Evolutionary conservation across 2,797 vertebrate genomes (phyloP), one percentile per base, ranked within the genome.

Genomic region (Silurus aristotelis): DNA sequence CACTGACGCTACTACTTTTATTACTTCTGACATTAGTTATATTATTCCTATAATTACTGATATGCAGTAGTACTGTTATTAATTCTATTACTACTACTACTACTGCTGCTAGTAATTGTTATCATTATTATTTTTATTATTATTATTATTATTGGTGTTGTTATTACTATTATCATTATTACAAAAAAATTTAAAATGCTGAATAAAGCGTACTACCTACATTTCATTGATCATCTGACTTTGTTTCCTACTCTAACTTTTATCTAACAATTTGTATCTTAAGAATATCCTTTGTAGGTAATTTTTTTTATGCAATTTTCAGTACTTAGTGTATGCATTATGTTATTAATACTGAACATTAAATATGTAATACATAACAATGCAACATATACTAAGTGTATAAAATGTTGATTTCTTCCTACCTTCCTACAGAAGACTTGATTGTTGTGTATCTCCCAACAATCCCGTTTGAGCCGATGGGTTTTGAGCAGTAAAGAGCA

Each of bases 341-440:
- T 66, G 12, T 66, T 1, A 25, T 66, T 5, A 38, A 38, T 38
- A 38, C 38, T 27, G 0, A 25, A 38, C 31, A 68, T 68, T 1
- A 13, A 31, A 38, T 15, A 31, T 68, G 27, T 31, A 17, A 20
- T 70, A 38, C 67, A 43, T 70, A 27, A 6, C 6, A 8, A 19
- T 6, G 27, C 1, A 67, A 2, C 66, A 67, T 15, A 14, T 0
- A 48, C 0, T 55, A 25, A 20, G 13, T 27, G 6, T 66, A 38
- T 38, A 0, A 38, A 38, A 38, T 9, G 48, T 52, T 52, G 48
- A 52, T 52, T 14, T 43, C 22, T 5, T 5, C 6, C 67, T 77
- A 84, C 83, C 72, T 76, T 76, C 71, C 83, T 22, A 27, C 43
- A 4, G 13, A 6, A 38, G 83, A 77, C 14, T 25, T 52, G 43